Evolutionary conservation across 1,140 invertebrate genomes (phyloP).

Genomic region (Aphaenogaster ashmeadi): DNA sequence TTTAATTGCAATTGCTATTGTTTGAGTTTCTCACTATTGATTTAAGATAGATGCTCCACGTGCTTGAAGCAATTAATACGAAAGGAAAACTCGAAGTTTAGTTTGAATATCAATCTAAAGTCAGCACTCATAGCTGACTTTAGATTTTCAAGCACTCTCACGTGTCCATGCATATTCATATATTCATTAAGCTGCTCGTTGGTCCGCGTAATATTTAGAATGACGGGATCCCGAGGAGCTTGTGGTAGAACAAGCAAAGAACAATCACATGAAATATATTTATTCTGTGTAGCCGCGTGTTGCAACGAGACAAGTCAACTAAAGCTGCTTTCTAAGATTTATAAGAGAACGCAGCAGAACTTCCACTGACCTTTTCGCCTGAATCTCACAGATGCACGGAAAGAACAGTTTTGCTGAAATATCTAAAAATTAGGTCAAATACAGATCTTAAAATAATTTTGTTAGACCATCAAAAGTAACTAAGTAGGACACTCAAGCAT

Average conservation of each 20-base stretch:
- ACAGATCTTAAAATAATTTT: too few relatives aligned
- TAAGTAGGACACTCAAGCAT: too few relatives aligned
- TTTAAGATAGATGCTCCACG: neutral
- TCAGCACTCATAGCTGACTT: neutral
- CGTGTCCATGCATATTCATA: conserved; percentile 29
- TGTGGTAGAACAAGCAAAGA: neutral
- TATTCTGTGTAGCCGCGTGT: neutral
- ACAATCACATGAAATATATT: conserved; percentile 15
- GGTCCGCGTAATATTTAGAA: neutral
- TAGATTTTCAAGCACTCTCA: conserved; percentile 36
- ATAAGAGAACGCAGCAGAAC: neutral
- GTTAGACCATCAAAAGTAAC: too few relatives aligned
- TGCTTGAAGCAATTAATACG: neutral
- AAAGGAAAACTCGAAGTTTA: neutral
- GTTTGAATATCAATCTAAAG: conserved; percentile 24
- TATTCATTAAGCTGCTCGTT: conserved; percentile 39
- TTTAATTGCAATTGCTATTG: neutral
- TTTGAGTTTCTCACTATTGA: neutral
- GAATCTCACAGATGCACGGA: too few relatives aligned
- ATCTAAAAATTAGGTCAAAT: too few relatives aligned
- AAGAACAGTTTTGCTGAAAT: too few relatives aligned
- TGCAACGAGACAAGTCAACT: neutral
- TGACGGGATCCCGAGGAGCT: neutral
- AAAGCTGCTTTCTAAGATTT: neutral
- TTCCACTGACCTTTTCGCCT: too few relatives aligned